Evolutionary conservation across 2,113 vertebrate genomes (phyloP).

Genomic region (Gadus chalcogrammus): DNA sequence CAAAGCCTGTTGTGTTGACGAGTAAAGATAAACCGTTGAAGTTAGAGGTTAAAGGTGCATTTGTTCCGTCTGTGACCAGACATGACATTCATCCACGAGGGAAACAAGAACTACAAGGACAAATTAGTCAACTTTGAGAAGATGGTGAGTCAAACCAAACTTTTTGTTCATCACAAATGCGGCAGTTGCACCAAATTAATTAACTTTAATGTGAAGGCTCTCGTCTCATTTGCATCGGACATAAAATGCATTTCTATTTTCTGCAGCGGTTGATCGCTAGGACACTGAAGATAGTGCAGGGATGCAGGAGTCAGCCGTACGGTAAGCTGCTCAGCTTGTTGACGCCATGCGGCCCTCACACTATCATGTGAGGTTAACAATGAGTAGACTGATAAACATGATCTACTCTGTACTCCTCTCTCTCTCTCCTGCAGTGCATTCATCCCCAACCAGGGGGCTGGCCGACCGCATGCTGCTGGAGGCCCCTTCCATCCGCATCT

Average conservation of each 20-base stretch:
- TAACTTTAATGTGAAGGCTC: not conserved
- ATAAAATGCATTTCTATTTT: conserved; percentile 7
- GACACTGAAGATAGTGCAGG: conserved; percentile 79
- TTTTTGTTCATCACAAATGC: not conserved
- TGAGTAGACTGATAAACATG: not conserved
- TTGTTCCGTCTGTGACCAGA: conserved; percentile 64
- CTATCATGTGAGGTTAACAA: not conserved
- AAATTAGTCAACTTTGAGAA: conserved; percentile 96
- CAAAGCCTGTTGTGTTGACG: no score
- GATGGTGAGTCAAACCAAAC: conserved; percentile 77
- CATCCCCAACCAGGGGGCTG: conserved; percentile 84
- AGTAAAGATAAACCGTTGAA: no score
- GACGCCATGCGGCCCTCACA: no score
- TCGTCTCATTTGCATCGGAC: not conserved
- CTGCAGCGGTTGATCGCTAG: conserved; percentile 89
- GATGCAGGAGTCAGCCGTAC: conserved; percentile 78
- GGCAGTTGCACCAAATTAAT: no score
- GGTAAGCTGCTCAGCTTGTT: conserved; percentile 61
- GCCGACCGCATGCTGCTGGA: conserved; percentile 86
- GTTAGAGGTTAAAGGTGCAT: not conserved
- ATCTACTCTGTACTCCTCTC: not conserved
- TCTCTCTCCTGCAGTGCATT: conserved; percentile 71
- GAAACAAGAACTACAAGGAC: conserved; percentile 83
- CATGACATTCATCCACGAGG: conserved; percentile 95
- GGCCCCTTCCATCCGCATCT: conserved; percentile 72